Percentiles rank a stretch among this genome's conserved stretches.
Conservation (phyloP, 2,888 invertebrate species). For the Agonopterix subpropinquella region DNA sequence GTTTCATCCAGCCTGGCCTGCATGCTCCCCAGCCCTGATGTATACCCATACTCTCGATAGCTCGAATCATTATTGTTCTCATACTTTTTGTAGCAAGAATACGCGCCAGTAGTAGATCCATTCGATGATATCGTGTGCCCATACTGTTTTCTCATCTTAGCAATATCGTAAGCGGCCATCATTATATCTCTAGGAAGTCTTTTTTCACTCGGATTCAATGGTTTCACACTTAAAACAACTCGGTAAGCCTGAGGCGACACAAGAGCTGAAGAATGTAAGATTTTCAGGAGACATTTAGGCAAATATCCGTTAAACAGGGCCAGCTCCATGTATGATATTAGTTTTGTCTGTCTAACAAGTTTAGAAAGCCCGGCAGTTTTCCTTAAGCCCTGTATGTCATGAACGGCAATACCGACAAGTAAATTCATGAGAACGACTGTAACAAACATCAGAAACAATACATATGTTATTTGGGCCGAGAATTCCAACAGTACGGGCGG, state of each 20-base stretch:
- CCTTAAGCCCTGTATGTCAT: conserved; percentile 89
- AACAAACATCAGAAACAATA: conserved; percentile 87
- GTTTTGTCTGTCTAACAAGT: conserved; percentile 87
- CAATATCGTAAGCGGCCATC: conserved; percentile 82
- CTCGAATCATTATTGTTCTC: conserved; percentile 76
- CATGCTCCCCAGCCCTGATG: conserved; percentile 73
- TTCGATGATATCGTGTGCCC: conserved; percentile 81
- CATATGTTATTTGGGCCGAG: conserved; percentile 88
- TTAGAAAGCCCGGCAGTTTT: conserved; percentile 91
- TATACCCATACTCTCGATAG: conserved; percentile 73
- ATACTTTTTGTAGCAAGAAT: conserved; percentile 79
- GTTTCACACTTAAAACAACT: conserved; percentile 88
- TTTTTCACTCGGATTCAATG: conserved; percentile 88
- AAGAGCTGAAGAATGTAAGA: conserved; percentile 85
- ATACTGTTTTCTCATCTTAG: conserved; percentile 81
- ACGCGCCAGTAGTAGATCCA: conserved; percentile 77
- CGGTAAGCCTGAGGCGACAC: conserved; percentile 89
- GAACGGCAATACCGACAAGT: conserved; percentile 90
- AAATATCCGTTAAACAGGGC: conserved; percentile 87
- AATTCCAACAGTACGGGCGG: conserved; percentile 85
- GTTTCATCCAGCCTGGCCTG: conserved; percentile 81
- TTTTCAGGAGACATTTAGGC: conserved; percentile 83
- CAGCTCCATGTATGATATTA: conserved; percentile 90
- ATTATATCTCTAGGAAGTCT: conserved; percentile 86
- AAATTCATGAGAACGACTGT: conserved; percentile 92